A percentile compares a stretch with the other conserved stretches of the same genome.
phyloP scores from a whole-genome alignment of 1,140 invertebrate species.

The Lepidurus packardi region DNA sequence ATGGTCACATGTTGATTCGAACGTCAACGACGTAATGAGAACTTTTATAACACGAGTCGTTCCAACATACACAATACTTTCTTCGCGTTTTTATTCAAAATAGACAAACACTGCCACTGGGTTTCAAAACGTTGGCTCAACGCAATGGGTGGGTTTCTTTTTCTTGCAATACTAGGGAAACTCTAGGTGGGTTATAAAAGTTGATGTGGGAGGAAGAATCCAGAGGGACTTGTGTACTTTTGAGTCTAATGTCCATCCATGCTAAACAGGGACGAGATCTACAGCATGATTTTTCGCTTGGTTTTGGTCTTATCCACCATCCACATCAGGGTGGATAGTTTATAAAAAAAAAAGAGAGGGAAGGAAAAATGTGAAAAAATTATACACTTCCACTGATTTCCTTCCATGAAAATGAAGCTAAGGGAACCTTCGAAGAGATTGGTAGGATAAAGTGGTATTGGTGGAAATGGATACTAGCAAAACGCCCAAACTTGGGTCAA shows the following conservation, averaged over 20 bases:
- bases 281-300: conserved; percentile 2
- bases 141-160: neutral
- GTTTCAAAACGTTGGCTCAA: conserved; percentile 9
- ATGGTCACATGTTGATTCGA: neutral
- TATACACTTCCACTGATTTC: neutral
- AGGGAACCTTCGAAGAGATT: no score
- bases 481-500: no score
- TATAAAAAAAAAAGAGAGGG: neutral
- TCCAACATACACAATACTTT: neutral
- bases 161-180: neutral
- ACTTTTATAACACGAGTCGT: neutral
- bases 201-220: neutral
- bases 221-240: no score
- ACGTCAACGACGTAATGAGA: neutral
- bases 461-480: no score
- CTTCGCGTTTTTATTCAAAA: neutral
- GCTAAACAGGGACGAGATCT: conserved; percentile 17
- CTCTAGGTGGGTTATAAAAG: neutral
- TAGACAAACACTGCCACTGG: neutral
- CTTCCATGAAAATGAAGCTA: neutral
- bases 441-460: no score
- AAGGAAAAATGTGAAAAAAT: neutral
- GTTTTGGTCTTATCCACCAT: neutral
- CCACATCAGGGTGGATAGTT: neutral
- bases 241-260: neutral